Base-by-base conservation (phyloP, 1,140 invertebrate genomes). In the Atta cephalotes region DNA sequence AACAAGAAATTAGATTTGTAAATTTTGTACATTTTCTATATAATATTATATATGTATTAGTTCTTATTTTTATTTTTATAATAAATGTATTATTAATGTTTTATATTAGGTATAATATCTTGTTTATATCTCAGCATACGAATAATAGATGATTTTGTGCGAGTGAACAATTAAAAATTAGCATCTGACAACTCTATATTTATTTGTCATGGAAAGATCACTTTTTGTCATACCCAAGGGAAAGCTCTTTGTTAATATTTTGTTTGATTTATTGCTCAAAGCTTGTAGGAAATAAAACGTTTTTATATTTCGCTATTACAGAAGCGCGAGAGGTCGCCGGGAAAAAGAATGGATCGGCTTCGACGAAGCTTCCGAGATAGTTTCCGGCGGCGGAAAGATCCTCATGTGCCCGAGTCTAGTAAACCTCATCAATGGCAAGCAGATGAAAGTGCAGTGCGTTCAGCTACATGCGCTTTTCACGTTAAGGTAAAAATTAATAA, bases 351-450 rank as follows among this genome's bases (percentile, higher is more conserved):
- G 98, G 98, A 99, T 95, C 96, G 98, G 91, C 95, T 99, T 88
- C 96, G 98, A 89, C 96, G 98, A 91, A 99, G 98, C 88, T 98
- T 99, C 95, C 97, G 98, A 80, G 98, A 99, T 94, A 98, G 98
- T 77, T 99, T 99, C 95, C 96, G 98, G 21, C 96, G 97, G 77
- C 97, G 97, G 91, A 98, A 98, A 96, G 97, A 98, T 94, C 94
- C 96, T 35, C 95, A 96, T 80, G 95, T 98, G 45, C 97, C 98
- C 0, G 98, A 99, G 95, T 98, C 98, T 85, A 98, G 98, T 82
- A 99, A 99, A 94, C 98, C 98, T 14, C 98, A 99, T 94, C 98
- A 99, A 92, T 99, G 99, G 99, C 98, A 99, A 92, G 97, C 98
- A n/a, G 99, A 99, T 95, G 99, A 99, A 94, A 97, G 97, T 63